phyloP scores from a whole-genome alignment of 2,888 invertebrate genomes.

The Drepanosiphum platanoidis region DNA sequence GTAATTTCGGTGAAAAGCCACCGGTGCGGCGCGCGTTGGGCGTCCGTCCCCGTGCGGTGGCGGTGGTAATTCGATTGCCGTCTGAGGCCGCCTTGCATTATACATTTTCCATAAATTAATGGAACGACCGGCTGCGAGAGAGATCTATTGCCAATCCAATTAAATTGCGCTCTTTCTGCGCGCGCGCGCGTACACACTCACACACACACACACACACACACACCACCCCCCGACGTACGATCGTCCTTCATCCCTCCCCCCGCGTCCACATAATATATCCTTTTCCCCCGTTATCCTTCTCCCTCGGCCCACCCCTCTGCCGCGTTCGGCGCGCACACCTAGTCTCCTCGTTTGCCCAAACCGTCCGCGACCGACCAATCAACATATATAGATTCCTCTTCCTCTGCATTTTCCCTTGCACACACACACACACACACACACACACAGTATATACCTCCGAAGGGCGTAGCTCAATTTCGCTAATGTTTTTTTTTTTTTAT shows the following conservation, averaged over 20 bases:
- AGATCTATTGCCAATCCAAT: constrained; percentile 62
- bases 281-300: background rate
- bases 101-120: constrained; percentile 62
- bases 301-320: background rate
- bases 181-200: background rate
- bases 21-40: constrained; percentile 15
- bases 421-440: constrained; percentile 8
- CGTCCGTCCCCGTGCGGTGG: background rate
- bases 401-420: constrained; percentile 16
- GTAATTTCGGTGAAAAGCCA: constrained; percentile 42
- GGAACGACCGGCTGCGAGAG: constrained; percentile 54
- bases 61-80: constrained; percentile 57
- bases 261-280: background rate
- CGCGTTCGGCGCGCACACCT: background rate
- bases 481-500: constrained; percentile 52
- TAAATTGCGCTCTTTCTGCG: constrained; percentile 57
- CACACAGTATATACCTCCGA: constrained; percentile 1
- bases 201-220: background rate
- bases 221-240: background rate
- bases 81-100: constrained; percentile 48
- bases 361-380: constrained; percentile 41
- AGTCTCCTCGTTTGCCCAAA: constrained; percentile 18
- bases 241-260: background rate
- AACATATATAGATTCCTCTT: constrained; percentile 53
- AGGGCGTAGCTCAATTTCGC: constrained; percentile 59